Conservation (phyloP, 2,797 vertebrate species). For the Xenopus petersii region DNA sequence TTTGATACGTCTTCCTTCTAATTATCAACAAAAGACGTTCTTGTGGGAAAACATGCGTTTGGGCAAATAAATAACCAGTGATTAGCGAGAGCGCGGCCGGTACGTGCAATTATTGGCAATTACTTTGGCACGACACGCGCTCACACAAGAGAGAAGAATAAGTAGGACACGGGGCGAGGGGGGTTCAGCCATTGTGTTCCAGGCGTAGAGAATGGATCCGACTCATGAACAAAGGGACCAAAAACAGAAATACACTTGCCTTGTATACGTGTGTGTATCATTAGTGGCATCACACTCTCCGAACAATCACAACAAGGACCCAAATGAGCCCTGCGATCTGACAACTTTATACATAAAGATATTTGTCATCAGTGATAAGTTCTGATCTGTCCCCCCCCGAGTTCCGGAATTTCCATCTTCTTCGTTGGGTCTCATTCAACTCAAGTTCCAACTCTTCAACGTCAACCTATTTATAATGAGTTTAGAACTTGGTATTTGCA, state of each 20-base stretch:
- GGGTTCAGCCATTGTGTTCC: conserved; percentile 14
- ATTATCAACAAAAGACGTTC: conserved; percentile 33
- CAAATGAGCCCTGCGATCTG: too few relatives aligned
- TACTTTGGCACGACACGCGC: conserved; percentile 21
- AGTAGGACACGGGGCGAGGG: conserved; percentile 7
- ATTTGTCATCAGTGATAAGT: too few relatives aligned
- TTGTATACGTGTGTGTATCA: too few relatives aligned
- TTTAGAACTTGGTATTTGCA: too few relatives aligned
- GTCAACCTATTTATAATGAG: too few relatives aligned
- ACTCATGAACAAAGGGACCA: conserved; percentile 27
- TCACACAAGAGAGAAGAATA: background rate
- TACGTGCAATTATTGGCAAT: conserved; percentile 37
- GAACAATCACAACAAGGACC: too few relatives aligned
- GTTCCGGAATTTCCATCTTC: too few relatives aligned
- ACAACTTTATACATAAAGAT: too few relatives aligned
- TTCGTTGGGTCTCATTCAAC: too few relatives aligned
- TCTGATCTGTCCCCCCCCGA: too few relatives aligned
- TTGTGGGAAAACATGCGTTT: conserved; percentile 32
- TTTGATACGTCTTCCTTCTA: conserved; percentile 25
- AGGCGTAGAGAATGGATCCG: conserved; percentile 2
- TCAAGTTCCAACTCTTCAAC: too few relatives aligned
- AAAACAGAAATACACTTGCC: conserved; percentile 3
- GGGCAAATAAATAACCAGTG: conserved; percentile 27
- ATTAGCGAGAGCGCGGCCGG: conserved; percentile 13
- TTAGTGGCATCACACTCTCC: too few relatives aligned